These are phyloP conservation scores for Cheilosia vulpina DNA, from an alignment of 2,888 invertebrate genomes.

Conservation along the genomic window DNA sequence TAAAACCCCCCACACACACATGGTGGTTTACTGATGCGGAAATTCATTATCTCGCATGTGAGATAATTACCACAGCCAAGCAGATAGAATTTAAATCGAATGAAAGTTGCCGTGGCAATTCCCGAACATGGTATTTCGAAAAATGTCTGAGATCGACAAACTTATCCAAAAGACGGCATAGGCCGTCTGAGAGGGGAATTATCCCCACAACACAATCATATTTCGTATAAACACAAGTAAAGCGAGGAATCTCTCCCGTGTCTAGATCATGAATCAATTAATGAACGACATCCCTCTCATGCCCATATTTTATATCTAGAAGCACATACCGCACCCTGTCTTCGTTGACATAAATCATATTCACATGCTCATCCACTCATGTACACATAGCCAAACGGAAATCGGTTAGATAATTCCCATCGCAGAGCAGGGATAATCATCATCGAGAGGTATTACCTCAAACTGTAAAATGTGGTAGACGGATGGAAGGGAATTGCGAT, in stretches of 20 bases:
- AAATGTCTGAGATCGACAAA: conserved; percentile 21
- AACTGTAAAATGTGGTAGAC: not conserved
- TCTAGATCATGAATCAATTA: not conserved
- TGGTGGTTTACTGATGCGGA: not conserved
- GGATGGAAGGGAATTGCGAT: conserved; percentile 17
- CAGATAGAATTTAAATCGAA: conserved; percentile 19
- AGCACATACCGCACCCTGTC: not conserved
- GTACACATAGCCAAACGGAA: conserved; percentile 25
- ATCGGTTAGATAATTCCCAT: conserved; percentile 26
- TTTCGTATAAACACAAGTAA: not conserved
- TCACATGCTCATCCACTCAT: not conserved
- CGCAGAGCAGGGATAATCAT: conserved; percentile 3
- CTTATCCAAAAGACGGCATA: not conserved
- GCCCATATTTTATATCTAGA: not conserved
- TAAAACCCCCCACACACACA: not conserved
- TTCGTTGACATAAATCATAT: conserved; percentile 27
- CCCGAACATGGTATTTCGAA: conserved; percentile 28
- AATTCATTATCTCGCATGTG: conserved; percentile 28
- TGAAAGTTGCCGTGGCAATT: conserved; percentile 1
- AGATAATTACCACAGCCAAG: conserved; percentile 35
- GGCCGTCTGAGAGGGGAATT: no score
- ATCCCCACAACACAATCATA: not conserved
- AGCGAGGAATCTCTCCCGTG: not conserved
- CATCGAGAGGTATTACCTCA: not conserved
- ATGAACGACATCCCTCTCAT: conserved; percentile 13